Evolutionary conservation across 2,888 invertebrate genomes (phyloP), one percentile per base, ranked within the genome.

Genomic region (Trissolcus japonicus): DNA sequence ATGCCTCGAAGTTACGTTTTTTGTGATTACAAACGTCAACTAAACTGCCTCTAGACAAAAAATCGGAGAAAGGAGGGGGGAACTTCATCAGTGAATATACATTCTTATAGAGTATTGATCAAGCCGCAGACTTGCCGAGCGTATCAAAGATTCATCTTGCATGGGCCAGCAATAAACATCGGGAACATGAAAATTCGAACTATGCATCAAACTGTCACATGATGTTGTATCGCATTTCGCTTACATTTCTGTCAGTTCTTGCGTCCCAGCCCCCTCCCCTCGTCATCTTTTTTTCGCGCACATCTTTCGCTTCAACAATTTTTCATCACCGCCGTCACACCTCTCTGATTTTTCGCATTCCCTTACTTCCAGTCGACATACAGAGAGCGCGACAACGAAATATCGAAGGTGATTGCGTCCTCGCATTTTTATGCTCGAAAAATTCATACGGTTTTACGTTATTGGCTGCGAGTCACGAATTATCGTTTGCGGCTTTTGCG

Each of bases 161-260:
- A 72, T 54, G 69, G 78, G 76, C 71, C 68, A 72, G 78, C 81
- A 82, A 82, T 81, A 81, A 82, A 81, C 80, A 80, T 79, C 78
- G 73, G 74, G 63, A 71, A 74, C 77, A 78, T 78, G 74, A 80
- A 82, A 81, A 82, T 81, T 82, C 76, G 76, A 81, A 79, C 81
- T 79, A 81, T 81, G 76, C 72, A 82, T 82, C 82, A 82, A 81
- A 79, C 78, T 80, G 82, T 82, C 81, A 79, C 76, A 79, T 76
- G 80, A 76, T 76, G 78, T 80, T 80, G 80, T 79, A 79, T 79
- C 79, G 71, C 80, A 78, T 80, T 79, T 72, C 68, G 76, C 67
- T 71, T 76, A 79, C 76, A 79, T 80, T 81, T 78, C 75, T 72
- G 76, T 75, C 71, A 62, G 63, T 66, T 17, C 66, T 67, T 68